Evolutionary conservation across 2,888 invertebrate species (phyloP), one percentile per base, ranked within the genome.

Genomic region (Hydrotaea diabolus): DNA sequence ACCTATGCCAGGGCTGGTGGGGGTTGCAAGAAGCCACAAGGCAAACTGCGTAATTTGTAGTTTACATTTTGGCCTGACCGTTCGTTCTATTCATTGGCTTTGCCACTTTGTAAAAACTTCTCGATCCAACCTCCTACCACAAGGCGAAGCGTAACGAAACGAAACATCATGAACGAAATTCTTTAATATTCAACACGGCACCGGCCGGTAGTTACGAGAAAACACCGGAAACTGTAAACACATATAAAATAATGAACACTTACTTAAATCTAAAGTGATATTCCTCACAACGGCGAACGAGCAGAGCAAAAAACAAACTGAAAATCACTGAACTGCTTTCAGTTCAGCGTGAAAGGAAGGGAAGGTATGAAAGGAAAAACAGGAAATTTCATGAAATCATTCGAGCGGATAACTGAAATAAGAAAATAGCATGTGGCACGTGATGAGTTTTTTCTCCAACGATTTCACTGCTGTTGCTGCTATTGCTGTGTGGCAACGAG

Each of bases 311-410:
- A n/a, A 64, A 8, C 17, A 36, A 49, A 64, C 64, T 64, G n/a
- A 31, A 36, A 62, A 64, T 64, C 64, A 23, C 59, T 31, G 31
- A n/a, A n/a, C n/a, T 31, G n/a, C 15, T 31, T 31, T 2, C 19
- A 26, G 59, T 19, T 55, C 19, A 15, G 53, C 13, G 31, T 39
- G 8, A 66, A 26, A 82, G 49, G 49, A 26, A 82, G 49, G 49
- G 11, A 23, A 84, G n/a, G n/a, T 17, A 31, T 75, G 39, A 8
- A 39, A 8, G 39, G 39, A 39, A 13, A 77, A 77, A 55, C 64
- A n/a, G 78, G 69, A 80, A 66, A 85, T 81, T 85, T 83, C 76
- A 81, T 83, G 64, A 80, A 81, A 78, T 81, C 85, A 83, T 71
- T 85, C 74, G 81, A 79, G 85, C 78, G 83, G 66, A 66, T 77